These are phyloP conservation scores for Myotis planiceps DNA, from an alignment of 2,797 vertebrate genomes.

Conservation along the genomic window DNA sequence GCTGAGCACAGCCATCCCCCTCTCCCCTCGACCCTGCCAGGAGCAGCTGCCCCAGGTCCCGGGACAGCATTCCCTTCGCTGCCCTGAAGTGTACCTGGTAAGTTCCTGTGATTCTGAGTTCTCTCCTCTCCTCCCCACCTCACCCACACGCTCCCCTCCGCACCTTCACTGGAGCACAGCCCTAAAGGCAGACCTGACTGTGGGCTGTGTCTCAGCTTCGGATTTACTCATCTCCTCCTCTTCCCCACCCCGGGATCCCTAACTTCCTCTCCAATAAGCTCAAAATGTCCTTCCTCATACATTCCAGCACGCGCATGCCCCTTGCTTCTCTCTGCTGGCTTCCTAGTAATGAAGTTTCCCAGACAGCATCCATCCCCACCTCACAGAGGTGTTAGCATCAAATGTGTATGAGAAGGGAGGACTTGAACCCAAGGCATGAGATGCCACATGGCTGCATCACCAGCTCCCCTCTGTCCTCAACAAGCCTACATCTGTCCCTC, in stretches of 20 bases:
- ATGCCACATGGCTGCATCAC: neutral
- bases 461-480: neutral
- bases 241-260: accelerated
- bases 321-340: neutral
- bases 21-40: too few species aligned
- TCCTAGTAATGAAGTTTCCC: neutral
- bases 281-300: neutral
- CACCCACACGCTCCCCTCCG: neutral
- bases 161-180: neutral
- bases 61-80: neutral
- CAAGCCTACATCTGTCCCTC: neutral
- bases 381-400: neutral
- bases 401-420: neutral
- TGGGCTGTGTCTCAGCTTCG: neutral
- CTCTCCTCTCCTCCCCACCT: neutral
- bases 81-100: neutral
- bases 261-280: neutral
- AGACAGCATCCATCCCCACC: neutral
- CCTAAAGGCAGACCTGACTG: neutral
- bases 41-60: neutral
- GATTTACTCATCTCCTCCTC: neutral
- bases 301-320: accelerated
- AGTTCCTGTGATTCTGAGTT: neutral
- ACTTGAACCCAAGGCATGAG: neutral
- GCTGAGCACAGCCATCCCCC: neutral